Evolutionary conservation across 2,888 invertebrate genomes (phyloP), one percentile per base, ranked within the genome.

Genomic region (Melanotus villosus): DNA sequence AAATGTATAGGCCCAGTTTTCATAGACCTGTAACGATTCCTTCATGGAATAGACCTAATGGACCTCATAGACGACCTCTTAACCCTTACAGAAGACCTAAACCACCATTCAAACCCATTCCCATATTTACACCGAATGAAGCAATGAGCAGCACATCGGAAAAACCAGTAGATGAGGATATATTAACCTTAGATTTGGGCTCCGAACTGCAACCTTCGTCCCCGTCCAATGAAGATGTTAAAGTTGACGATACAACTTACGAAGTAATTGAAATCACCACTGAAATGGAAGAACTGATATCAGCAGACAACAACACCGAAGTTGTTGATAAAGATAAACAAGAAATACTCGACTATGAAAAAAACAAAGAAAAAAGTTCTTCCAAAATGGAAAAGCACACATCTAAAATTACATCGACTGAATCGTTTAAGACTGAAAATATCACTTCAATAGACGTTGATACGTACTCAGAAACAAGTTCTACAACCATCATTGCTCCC

Each of bases 61-160:
- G 52, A 26, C 45, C 89, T 26, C 75, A 75, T 21, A 75, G 81
- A 19, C 85, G 90, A 66, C 91, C 90, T 0, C 83, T 89, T 59
- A 87, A 86, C 2, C 84, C 84, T 12, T 85, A 83, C 0, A 84
- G 90, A 72, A 86, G 87, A 0, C 87, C 87, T 30, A 89, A 90
- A 66, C 90, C 91, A 4, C 87, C 89, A 67, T 91, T 91, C 72
- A 90, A 90, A 78, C 91, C 91, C 0, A 82, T 88, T 59, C 86
- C 89, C 1, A 62, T 71, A 10, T 67, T 84, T 16, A 76, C 83
- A 36, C 82, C 85, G 38, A 85, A 86, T 60, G 78, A 78, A 41
- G 62, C 58, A 7, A 77, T 84, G 9, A 84, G 82, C 70, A 74
- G 83, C 12, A 84, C 84, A 0, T 81, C 83, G 9, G 83, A 84